phyloP scores from a whole-genome alignment of 2,888 invertebrate genomes.

The Salpingus planirostris region DNA sequence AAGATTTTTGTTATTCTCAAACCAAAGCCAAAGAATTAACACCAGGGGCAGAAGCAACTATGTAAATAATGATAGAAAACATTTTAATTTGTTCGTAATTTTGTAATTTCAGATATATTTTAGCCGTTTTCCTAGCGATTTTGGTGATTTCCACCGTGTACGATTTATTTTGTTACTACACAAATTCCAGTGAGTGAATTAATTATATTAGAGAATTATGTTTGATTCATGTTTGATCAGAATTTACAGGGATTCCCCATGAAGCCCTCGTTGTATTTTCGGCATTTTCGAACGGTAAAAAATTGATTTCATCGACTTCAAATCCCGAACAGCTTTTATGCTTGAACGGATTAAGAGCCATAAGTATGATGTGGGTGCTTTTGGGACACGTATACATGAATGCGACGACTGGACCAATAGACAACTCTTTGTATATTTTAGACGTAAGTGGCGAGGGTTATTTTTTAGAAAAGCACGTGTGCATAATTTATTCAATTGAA shows the following conservation, averaged over 20 bases:
- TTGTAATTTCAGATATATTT: not conserved
- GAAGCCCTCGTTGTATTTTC: slow-evolving; percentile 28
- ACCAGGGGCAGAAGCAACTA: slow-evolving; percentile 8
- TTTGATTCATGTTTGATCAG: too few relatives aligned
- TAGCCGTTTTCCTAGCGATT: not conserved
- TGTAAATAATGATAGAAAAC: slow-evolving; percentile 5
- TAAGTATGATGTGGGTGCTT: slow-evolving; percentile 42
- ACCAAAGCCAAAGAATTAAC: slow-evolving; percentile 6
- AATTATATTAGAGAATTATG: too few relatives aligned
- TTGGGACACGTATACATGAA: slow-evolving; percentile 26
- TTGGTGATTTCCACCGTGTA: not conserved
- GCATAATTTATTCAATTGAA: too few relatives aligned
- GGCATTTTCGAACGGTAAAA: slow-evolving; percentile 36
- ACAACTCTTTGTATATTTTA: not conserved
- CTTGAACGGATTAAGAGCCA: slow-evolving; percentile 38
- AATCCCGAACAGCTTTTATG: slow-evolving; percentile 35
- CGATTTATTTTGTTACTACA: slow-evolving; percentile 1
- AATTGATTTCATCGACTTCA: slow-evolving; percentile 33
- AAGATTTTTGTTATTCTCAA: slow-evolving; percentile 9
- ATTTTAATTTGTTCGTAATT: not conserved
- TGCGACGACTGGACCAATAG: slow-evolving; percentile 1
- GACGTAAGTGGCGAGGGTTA: too few relatives aligned
- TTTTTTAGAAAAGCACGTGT: too few relatives aligned
- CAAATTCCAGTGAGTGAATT: too few relatives aligned
- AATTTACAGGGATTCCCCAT: slow-evolving; percentile 4